Conservation (phyloP, 2,113 vertebrate species). For the Meles meles region DNA sequence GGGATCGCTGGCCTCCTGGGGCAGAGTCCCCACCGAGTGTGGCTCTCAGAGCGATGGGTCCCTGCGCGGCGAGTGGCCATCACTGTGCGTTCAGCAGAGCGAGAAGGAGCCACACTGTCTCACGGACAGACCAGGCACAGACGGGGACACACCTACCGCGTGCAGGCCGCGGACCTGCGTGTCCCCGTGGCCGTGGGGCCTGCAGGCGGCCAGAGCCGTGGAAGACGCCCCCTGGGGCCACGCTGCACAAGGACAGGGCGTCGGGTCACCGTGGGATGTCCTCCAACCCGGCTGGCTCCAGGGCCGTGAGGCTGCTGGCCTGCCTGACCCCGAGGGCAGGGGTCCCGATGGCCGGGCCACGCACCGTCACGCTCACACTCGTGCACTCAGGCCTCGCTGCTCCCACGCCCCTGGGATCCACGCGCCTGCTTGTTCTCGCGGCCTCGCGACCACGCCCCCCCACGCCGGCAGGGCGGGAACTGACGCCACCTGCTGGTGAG, state of each 20-base stretch:
- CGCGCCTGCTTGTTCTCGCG: fast-evolving
- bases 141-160: fast-evolving
- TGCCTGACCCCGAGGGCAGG: not conserved
- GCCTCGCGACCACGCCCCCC: too few species aligned
- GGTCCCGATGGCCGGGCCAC: not conserved
- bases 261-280: not conserved
- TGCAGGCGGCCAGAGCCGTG: not conserved
- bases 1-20: not conserved
- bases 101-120: fast-evolving
- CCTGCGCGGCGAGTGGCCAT: fast-evolving
- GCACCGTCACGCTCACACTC: not conserved
- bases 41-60: not conserved
- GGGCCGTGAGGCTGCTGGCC: not conserved
- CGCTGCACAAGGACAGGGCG: not conserved
- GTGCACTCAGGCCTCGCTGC: not conserved
- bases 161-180: not conserved
- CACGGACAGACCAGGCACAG: fast-evolving
- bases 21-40: not conserved
- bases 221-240: not conserved
- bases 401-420: not conserved
- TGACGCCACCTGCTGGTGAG: slow-evolving; percentile 35
- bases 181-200: not conserved
- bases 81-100: fast-evolving
- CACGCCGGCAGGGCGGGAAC: fast-evolving
- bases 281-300: not conserved